phyloP scores from a whole-genome alignment of 2,888 invertebrate genomes.

The Drosophila mimica region DNA sequence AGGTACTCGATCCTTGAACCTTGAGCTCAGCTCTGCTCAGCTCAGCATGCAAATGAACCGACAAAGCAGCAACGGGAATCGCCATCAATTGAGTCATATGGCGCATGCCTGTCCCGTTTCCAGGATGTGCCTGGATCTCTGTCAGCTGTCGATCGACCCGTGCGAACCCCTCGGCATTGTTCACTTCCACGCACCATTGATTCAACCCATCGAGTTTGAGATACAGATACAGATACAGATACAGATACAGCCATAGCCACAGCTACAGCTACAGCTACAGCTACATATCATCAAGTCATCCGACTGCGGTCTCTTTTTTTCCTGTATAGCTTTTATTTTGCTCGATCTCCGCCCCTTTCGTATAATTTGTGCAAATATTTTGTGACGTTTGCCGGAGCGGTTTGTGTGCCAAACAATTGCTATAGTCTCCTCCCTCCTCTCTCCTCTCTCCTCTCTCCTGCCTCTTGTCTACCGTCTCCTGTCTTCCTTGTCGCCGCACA shows the following conservation, averaged over 20 bases:
- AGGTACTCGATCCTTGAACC: conserved; percentile 43
- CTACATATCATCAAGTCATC: conserved; percentile 34
- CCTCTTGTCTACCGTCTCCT: conserved; percentile 17
- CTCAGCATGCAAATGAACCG: conserved; percentile 64
- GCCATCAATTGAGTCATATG: conserved; percentile 58
- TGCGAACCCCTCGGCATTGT: conserved; percentile 8
- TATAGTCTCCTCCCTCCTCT: conserved; percentile 7
- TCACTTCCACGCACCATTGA: conserved; percentile 50
- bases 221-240: not conserved
- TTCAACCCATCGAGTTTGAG: conserved; percentile 29
- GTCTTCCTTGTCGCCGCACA: conserved; percentile 23
- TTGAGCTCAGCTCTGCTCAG: not conserved
- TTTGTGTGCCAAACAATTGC: conserved; percentile 23
- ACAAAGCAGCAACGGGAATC: conserved; percentile 18
- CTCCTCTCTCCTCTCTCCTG: conserved; percentile 12
- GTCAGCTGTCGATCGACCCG: conserved; percentile 56
- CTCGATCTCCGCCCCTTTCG: conserved; percentile 10
- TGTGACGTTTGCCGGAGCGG: conserved; percentile 12
- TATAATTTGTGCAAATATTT: conserved; percentile 55
- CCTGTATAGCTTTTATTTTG: conserved; percentile 16
- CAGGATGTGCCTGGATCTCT: conserved; percentile 37
- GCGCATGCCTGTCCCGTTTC: conserved; percentile 41
- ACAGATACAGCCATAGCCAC: not conserved
- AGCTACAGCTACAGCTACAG: not conserved
- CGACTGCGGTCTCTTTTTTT: conserved; percentile 14